phyloP scores from a whole-genome alignment of 2,797 vertebrate species.

The Onychomys leucogaster region DNA sequence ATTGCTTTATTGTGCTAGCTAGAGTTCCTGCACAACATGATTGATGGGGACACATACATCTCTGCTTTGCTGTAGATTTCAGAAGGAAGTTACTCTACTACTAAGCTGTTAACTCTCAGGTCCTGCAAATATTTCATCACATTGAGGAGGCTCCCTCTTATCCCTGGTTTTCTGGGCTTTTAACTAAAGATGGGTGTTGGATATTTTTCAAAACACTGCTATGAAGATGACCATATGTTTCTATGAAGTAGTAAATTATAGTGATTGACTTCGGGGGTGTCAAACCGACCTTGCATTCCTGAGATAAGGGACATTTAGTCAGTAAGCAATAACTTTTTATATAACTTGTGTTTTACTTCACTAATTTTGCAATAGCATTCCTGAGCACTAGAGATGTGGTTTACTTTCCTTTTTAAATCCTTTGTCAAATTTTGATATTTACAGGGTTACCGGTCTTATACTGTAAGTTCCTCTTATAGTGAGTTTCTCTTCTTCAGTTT shows the following conservation, averaged over 20 bases:
- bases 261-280: constrained; percentile 21
- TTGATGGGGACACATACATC: background rate
- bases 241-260: background rate
- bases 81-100: background rate
- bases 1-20: background rate
- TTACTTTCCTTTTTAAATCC: constrained; percentile 38
- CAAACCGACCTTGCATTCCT: constrained; percentile 3
- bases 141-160: background rate
- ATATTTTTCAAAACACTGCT: background rate
- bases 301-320: background rate
- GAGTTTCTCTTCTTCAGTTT: background rate
- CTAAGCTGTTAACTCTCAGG: background rate
- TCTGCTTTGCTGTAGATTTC: background rate
- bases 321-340: constrained; percentile 8
- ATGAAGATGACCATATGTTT: background rate
- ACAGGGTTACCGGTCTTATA: background rate
- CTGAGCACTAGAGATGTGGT: background rate
- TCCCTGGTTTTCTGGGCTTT: background rate
- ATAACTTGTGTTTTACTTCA: constrained; percentile 13
- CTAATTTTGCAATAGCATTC: constrained; percentile 35
- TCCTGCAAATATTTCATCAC: background rate
- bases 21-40: background rate
- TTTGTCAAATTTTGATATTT: constrained; percentile 27
- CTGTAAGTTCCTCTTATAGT: background rate
- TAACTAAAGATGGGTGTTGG: background rate